These are phyloP conservation scores for Anabas testudineus DNA, from an alignment of 2,797 vertebrate species.

Conservation along the genomic window DNA sequence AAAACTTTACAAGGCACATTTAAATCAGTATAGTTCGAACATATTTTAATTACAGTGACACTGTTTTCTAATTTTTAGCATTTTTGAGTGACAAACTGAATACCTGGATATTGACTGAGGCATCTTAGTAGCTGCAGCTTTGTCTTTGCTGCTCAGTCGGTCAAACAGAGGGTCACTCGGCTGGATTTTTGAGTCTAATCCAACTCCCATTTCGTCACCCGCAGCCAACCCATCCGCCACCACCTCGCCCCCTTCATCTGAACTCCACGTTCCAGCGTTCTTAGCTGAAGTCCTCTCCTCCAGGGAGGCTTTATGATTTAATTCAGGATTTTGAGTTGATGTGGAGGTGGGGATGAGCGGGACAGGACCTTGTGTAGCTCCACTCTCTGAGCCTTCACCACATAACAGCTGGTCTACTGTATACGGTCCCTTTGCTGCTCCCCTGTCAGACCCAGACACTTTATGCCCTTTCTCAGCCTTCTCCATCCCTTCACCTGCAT, in stretches of 20 bases:
- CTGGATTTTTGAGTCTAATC: constrained; percentile 73
- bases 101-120: constrained; percentile 89
- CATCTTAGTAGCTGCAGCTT: constrained; percentile 79
- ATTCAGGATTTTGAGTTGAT: constrained; percentile 73
- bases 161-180: constrained; percentile 77
- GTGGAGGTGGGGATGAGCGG: constrained; percentile 80
- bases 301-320: constrained; percentile 65
- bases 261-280: constrained; percentile 48
- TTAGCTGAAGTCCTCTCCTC: constrained; percentile 76
- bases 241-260: constrained; percentile 67
- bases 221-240: constrained; percentile 47
- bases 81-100: neutral
- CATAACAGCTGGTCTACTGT: constrained; percentile 88
- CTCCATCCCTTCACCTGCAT: constrained; percentile 58
- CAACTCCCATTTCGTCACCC: constrained; percentile 47
- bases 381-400: constrained; percentile 78
- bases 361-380: constrained; percentile 78
- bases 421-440: constrained; percentile 52
- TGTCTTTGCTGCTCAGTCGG: constrained; percentile 84
- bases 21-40: too few species aligned
- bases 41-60: too few species aligned
- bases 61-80: neutral
- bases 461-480: constrained; percentile 67
- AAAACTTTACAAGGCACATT: too few species aligned
- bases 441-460: constrained; percentile 34